A percentile compares a stretch with the other conserved stretches of the same genome.
Evolutionary conservation across 2,888 invertebrate genomes (phyloP).

Genomic region (Tinea semifulvella): DNA sequence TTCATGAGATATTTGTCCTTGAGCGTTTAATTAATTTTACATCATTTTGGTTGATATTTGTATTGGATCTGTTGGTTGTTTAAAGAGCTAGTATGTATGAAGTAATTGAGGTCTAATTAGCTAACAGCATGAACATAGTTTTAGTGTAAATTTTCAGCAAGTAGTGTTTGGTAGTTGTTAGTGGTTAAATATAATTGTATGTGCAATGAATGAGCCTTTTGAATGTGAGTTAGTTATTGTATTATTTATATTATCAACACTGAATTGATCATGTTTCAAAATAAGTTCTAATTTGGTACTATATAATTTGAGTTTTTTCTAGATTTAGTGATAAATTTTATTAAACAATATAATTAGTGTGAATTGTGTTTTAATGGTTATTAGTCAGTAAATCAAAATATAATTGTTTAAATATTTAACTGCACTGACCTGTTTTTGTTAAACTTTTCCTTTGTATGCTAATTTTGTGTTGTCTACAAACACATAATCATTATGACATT

Average conservation of each 20-base stretch:
- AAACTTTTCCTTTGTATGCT: no score
- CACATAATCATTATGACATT: no score
- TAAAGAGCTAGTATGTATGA: no score
- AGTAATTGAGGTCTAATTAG: not conserved
- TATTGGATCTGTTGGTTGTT: not conserved
- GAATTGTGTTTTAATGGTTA: no score
- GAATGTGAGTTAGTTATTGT: constrained; percentile 39
- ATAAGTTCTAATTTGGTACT: no score
- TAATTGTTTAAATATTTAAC: no score
- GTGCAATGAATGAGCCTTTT: constrained; percentile 41
- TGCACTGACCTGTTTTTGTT: no score
- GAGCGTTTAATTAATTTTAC: not conserved
- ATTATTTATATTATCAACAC: constrained; percentile 11
- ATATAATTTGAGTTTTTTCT: no score
- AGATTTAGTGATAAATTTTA: no score
- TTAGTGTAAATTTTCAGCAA: not conserved
- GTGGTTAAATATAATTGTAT: constrained; percentile 13
- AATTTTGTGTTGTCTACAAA: no score
- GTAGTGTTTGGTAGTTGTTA: not conserved
- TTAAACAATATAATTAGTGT: no score
- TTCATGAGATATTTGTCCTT: constrained; percentile 5
- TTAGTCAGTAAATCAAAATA: no score
- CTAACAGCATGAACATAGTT: not conserved
- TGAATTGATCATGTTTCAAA: not conserved
- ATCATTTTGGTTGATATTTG: not conserved